These are phyloP conservation scores for Spizella passerina DNA, from an alignment of 2,797 vertebrate genomes.

Conservation along the genomic window DNA sequence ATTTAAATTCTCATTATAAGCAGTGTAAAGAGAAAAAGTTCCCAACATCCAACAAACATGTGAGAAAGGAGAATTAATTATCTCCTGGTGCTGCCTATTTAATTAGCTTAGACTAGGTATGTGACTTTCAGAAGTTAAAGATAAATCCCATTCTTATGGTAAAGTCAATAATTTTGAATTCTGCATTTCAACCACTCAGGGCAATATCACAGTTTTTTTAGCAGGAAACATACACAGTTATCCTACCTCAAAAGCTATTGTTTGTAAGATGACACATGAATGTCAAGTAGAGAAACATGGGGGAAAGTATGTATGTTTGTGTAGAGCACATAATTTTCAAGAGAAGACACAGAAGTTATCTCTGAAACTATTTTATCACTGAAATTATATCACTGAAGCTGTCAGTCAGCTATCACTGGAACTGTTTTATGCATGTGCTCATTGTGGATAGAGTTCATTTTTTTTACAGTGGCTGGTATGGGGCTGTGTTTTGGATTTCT, in stretches of 20 bases:
- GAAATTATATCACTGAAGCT: not conserved
- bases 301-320: not conserved
- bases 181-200: not conserved
- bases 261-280: not conserved
- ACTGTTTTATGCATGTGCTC: not conserved
- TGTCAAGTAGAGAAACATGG: not conserved
- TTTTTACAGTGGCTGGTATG: not conserved
- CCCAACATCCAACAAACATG: not conserved
- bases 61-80: not conserved
- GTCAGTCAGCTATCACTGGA: not conserved
- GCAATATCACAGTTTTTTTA: not conserved
- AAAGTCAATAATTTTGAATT: not conserved
- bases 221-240: not conserved
- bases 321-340: not conserved
- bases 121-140: not conserved
- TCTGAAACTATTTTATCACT: not conserved
- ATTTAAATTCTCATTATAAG: not conserved
- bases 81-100: not conserved
- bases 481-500: not conserved
- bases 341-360: not conserved
- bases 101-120: not conserved
- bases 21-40: not conserved
- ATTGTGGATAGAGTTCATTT: not conserved
- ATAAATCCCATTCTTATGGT: not conserved
- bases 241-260: not conserved